These are phyloP conservation scores for Crocallis elinguaria DNA, from an alignment of 2,888 invertebrate species.

Conservation along the genomic window DNA sequence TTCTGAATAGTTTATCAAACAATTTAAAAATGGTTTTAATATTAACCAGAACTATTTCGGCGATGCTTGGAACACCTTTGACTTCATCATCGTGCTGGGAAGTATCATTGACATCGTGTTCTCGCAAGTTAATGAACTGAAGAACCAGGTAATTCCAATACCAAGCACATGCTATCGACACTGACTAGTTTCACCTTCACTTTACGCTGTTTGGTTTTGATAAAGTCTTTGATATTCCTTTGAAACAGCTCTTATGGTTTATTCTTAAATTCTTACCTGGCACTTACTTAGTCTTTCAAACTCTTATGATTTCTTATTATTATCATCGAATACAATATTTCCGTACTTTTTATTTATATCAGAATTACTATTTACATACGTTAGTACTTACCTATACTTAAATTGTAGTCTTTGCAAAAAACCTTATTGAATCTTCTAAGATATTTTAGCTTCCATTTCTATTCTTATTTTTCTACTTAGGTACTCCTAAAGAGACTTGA, in stretches of 20 bases:
- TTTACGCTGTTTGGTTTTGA: conserved; percentile 33
- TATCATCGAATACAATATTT: not conserved
- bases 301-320: not conserved
- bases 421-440: not conserved
- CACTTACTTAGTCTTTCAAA: not conserved
- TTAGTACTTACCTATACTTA: no score
- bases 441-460: not conserved
- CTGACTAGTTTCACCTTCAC: conserved; percentile 33
- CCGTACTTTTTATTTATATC: not conserved
- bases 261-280: not conserved
- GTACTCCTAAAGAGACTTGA: not conserved
- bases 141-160: conserved; percentile 74
- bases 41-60: conserved; percentile 96
- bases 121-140: conserved; percentile 97
- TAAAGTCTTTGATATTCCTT: conserved; percentile 20
- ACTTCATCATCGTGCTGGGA: conserved; percentile 98
- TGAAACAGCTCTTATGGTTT: not conserved
- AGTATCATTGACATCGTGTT: conserved; percentile 99
- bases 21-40: no score
- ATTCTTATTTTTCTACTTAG: not conserved
- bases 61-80: conserved; percentile 99
- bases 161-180: conserved; percentile 35
- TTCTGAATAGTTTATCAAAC: no score
- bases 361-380: not conserved
- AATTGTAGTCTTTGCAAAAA: not conserved